Base-by-base conservation (phyloP, 2,113 vertebrate genomes). In the Sylvilagus bachmani region DNA sequence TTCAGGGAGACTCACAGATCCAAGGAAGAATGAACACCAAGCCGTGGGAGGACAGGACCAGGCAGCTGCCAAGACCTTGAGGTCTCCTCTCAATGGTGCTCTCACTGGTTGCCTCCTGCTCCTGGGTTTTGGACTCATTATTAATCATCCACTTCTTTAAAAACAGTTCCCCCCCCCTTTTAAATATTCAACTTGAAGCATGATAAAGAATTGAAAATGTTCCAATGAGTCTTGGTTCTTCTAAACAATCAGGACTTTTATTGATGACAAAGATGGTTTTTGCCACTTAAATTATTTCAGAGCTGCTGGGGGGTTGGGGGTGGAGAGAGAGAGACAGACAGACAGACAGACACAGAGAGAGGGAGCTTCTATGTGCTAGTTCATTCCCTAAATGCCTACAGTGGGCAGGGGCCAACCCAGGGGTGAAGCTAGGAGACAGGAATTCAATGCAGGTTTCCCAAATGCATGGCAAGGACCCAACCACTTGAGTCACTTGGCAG, bases 221-320 rank as follows among this genome's bases (percentile, higher is more conserved):
- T 92, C 16, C 10, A 55, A 0, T 64, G 85, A 70, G 71, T 91
- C 55, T 90, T 86, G 2, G 74, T 29, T 75, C 10, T 80, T 93
- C 17, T 24, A 85, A 70, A 90, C 71, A 55, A 25, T 93, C 71
- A 88, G 61, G 80, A 94, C 25, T 36, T 95, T 21, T 13, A 21
- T 78, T 49, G 62, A 75, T 73, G 83, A 80, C 24, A 33, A 49
- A 33, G 49, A 87, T 33, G 51, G 73, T 29, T 77, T 66, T 75
- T 13, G 61, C 13, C 29, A 70, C 58, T 33, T 53, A 58, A 19
- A 58, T 58, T 58, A 58, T 58, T 58, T 58, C 55, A 58, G 55
- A 58, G 19, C 4, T 19, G 17, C 55, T 13, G 17, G 55, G 55
- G 14, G 55, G 10, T 13, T 58, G 55, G 10, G 55, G 11, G 17